These are phyloP conservation scores for Palloptera scutellata DNA, from an alignment of 2,888 invertebrate species.

Conservation along the genomic window DNA sequence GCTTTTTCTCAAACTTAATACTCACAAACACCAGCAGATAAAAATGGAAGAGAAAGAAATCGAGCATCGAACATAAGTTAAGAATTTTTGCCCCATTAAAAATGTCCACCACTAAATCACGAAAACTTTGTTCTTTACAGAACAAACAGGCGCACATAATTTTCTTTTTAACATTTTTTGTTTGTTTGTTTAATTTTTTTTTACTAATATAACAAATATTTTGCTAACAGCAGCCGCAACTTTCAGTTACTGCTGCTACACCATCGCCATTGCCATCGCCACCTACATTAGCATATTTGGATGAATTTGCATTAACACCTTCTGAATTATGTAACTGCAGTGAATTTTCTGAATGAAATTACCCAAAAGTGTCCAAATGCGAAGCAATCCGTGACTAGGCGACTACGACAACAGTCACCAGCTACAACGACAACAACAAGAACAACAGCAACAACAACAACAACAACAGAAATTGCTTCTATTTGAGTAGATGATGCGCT, in stretches of 20 bases:
- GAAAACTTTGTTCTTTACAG: slow-evolving; percentile 19
- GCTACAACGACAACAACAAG: neutral
- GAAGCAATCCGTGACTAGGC: slow-evolving; percentile 20
- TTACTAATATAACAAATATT: slow-evolving; percentile 17
- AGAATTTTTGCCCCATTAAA: no score
- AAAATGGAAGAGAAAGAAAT: no score
- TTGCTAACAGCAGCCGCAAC: slow-evolving; percentile 11
- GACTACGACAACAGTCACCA: slow-evolving; percentile 6
- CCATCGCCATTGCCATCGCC: slow-evolving; percentile 36
- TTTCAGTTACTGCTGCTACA: slow-evolving; percentile 1
- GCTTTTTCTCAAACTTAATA: no score
- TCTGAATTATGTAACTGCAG: slow-evolving; percentile 56
- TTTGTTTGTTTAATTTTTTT: slow-evolving; percentile 6
- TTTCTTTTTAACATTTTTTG: slow-evolving; percentile 17
- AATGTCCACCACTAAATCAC: slow-evolving; percentile 20
- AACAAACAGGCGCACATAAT: slow-evolving; percentile 27
- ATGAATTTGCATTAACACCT: slow-evolving; percentile 58
- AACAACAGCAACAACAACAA: neutral
- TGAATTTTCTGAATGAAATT: slow-evolving; percentile 37
- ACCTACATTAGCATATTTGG: slow-evolving; percentile 57
- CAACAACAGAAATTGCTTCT: neutral
- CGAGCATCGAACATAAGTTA: no score
- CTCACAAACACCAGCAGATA: no score
- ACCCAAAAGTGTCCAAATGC: slow-evolving; percentile 19
- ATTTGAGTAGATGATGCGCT: neutral